These are phyloP conservation scores for Threskiornis aethiopicus DNA, from an alignment of 2,797 vertebrate genomes.

Conservation along the genomic window DNA sequence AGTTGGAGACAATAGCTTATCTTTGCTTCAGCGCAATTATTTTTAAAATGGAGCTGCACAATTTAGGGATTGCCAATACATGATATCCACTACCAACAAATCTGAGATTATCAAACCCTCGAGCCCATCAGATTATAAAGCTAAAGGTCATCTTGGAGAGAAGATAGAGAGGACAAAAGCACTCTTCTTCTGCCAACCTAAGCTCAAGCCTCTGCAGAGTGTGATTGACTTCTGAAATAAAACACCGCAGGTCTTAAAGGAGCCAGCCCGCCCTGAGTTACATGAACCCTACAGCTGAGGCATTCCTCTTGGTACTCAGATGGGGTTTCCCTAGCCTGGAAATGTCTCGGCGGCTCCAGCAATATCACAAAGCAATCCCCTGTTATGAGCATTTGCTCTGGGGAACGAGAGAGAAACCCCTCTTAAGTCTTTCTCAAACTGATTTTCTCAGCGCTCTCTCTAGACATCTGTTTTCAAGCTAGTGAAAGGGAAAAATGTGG, in stretches of 20 bases:
- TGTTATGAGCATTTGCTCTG: background rate
- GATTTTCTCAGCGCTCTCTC: background rate
- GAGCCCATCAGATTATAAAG: conserved; percentile 39
- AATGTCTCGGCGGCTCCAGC: background rate
- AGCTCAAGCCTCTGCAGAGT: background rate
- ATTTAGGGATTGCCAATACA: background rate
- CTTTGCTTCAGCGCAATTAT: conserved; percentile 48
- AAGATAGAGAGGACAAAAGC: background rate
- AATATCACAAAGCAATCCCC: background rate
- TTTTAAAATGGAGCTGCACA: conserved; percentile 24
- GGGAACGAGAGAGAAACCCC: background rate
- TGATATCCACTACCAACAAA: conserved; percentile 11
- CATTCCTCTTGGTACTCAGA: background rate
- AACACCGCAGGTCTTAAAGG: background rate
- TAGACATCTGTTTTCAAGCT: background rate
- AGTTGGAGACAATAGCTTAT: conserved; percentile 35
- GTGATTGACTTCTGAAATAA: background rate
- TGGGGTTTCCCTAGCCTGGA: background rate
- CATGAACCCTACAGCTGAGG: background rate
- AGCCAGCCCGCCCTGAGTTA: background rate
- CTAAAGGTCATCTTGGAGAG: background rate
- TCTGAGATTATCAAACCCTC: conserved; percentile 39
- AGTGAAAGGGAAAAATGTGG: background rate
- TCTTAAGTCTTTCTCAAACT: background rate
- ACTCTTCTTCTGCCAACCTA: background rate